These are phyloP conservation scores for Piscicola geometra DNA, from an alignment of 2,888 invertebrate genomes.

Conservation along the genomic window DNA sequence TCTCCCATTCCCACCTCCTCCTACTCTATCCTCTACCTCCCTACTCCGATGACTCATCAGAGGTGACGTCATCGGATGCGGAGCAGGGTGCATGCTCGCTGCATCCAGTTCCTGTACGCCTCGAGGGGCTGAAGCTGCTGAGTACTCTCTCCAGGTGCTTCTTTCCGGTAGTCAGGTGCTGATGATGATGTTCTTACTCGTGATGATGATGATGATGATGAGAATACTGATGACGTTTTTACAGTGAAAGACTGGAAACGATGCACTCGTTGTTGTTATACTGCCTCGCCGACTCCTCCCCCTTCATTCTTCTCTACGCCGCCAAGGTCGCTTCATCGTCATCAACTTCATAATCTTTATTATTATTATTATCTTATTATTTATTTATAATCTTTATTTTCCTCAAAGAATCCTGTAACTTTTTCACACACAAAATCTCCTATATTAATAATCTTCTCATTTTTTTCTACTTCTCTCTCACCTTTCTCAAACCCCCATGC, in stretches of 20 bases:
- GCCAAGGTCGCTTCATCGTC: constrained; percentile 16
- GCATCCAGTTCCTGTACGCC: not conserved
- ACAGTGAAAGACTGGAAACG: no score
- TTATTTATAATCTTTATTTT: not conserved
- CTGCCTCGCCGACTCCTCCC: not conserved
- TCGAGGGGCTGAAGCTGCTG: not conserved
- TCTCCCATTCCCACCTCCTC: not conserved
- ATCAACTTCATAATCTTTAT: not conserved
- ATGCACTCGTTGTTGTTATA: not conserved
- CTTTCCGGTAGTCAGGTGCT: not conserved
- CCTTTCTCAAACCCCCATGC: no score
- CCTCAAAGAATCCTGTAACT: not conserved
- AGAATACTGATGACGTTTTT: no score
- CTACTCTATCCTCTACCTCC: not conserved
- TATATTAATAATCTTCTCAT: not conserved
- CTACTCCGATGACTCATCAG: not conserved
- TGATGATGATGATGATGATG: no score
- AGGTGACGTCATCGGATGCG: not conserved
- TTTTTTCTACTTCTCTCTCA: no score
- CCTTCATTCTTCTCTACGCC: constrained; percentile 14
- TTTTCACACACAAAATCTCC: not conserved
- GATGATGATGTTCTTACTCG: no score
- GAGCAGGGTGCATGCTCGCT: not conserved
- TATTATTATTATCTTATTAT: not conserved
- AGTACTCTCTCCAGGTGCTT: no score